Base-by-base conservation (phyloP, 2,888 invertebrate species). In the Kuschelorhynchus macadamiae region DNA sequence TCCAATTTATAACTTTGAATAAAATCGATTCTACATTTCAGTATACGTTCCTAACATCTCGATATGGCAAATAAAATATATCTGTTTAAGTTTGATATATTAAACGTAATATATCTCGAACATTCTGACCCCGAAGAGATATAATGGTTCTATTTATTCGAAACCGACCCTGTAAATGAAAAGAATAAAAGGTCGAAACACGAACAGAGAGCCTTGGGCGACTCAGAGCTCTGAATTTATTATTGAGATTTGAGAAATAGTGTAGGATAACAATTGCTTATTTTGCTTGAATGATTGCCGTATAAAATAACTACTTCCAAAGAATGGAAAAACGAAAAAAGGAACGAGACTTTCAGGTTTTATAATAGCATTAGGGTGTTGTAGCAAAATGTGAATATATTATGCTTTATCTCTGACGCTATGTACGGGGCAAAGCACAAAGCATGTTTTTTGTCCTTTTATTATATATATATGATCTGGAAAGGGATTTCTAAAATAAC, bases 151-250 rank as follows among this genome's bases (percentile, higher is more conserved):
- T 32, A 49, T 52, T 52, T 52, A 44, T 16, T 30, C 18, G 16
- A 21, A 16, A 50, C 25, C 55, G 21, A 36, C 55, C 47, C 53
- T 49, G 56, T 25, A 47, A 25, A 41, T 56, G 57, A 69, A 61
- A 67, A 70, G 70, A 71, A 71, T 71, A 74, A 74, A 73, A 70
- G 69, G 66, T 67, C 71, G 66, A 61, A 65, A 62, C 67, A 64
- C 67, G 68, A 73, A 71, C 69, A 70, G 72, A 70, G 69, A 49
- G 60, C 41, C 69, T 50, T 36, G 33, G 55, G 62, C 62, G 46
- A 65, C 64, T 65, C 65, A 56, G 61, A 70, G 70, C 70, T 50
- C 62, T 66, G 66, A 70, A 70, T 70, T 70, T 70, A 70, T 66
- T 56, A 70, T 70, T 70, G 56, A 70, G 70, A 66, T 70, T 66